Conservation (phyloP, 2,888 invertebrate species). For the Epinotia nisella region DNA sequence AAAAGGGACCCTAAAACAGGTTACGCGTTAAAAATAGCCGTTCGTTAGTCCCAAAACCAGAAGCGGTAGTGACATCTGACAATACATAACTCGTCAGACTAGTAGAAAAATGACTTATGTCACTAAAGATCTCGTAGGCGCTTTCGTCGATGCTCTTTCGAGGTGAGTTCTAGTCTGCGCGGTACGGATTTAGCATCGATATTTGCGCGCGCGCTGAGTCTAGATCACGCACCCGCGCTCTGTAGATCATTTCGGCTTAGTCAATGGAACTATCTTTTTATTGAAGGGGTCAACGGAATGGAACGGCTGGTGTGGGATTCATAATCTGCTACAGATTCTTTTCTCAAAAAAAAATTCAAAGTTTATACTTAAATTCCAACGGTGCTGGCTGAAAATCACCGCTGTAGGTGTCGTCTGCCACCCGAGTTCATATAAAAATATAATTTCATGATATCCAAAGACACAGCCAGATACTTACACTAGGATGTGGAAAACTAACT, state of each 20-base stretch:
- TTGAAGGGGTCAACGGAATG: slow-evolving; percentile 30
- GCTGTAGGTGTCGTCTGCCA: too few species aligned
- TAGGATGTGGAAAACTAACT: too few species aligned
- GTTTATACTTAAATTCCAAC: too few species aligned
- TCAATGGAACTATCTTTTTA: slow-evolving; percentile 38
- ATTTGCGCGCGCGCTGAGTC: slow-evolving; percentile 65
- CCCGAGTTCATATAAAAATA: too few species aligned
- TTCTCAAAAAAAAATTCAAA: background rate
- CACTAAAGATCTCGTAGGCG: background rate
- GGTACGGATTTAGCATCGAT: slow-evolving; percentile 75
- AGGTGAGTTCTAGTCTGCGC: slow-evolving; percentile 64
- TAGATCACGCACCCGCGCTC: slow-evolving; percentile 62
- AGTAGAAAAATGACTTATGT: slow-evolving; percentile 4
- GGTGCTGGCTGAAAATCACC: too few species aligned
- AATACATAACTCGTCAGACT: slow-evolving; percentile 63
- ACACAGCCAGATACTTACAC: too few species aligned
- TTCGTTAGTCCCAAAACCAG: slow-evolving; percentile 62
- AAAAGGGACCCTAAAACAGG: slow-evolving; percentile 41
- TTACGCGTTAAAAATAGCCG: slow-evolving; percentile 38
- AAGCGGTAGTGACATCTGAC: slow-evolving; percentile 72
- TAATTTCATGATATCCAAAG: too few species aligned
- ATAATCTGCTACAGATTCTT: background rate
- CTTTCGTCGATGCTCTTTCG: slow-evolving; percentile 11
- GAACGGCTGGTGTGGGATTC: background rate
- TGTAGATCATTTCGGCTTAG: slow-evolving; percentile 46